Conservation (phyloP, 2,888 invertebrate genomes). For the Sarcophaga variegata region DNA sequence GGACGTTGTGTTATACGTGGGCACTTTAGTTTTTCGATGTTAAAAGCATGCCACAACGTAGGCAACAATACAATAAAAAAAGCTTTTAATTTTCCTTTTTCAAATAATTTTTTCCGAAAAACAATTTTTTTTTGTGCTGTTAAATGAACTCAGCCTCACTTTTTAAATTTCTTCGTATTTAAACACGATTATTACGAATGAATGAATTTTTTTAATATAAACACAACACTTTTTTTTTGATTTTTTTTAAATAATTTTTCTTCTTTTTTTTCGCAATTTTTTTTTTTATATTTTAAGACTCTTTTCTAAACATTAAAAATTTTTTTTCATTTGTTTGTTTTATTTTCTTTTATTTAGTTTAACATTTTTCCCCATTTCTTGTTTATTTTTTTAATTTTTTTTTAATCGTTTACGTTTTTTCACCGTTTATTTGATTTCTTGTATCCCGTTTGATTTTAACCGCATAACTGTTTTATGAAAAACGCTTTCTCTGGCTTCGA, state of each 20-base stretch:
- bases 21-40: not conserved
- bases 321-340: too few relatives aligned
- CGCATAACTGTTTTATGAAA: slow-evolving; percentile 59
- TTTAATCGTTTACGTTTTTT: slow-evolving; percentile 13
- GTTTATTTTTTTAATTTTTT: not conserved
- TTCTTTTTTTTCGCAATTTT: not conserved
- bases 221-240: not conserved
- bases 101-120: not conserved
- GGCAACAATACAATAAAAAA: not conserved
- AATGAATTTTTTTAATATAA: not conserved
- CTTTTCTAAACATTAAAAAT: too few relatives aligned
- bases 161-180: not conserved
- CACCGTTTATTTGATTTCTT: slow-evolving; percentile 16
- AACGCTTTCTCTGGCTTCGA: not conserved
- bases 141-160: not conserved
- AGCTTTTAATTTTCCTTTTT: slow-evolving; percentile 13
- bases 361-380: too few relatives aligned
- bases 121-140: not conserved
- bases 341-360: too few relatives aligned
- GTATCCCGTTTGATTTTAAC: slow-evolving; percentile 51
- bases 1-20: slow-evolving; percentile 4
- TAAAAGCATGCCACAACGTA: slow-evolving; percentile 13
- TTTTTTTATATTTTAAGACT: not conserved
- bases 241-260: not conserved
- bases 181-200: too few relatives aligned